Conservation (phyloP, 1,140 invertebrate species). For the Batillaria attramentaria region DNA sequence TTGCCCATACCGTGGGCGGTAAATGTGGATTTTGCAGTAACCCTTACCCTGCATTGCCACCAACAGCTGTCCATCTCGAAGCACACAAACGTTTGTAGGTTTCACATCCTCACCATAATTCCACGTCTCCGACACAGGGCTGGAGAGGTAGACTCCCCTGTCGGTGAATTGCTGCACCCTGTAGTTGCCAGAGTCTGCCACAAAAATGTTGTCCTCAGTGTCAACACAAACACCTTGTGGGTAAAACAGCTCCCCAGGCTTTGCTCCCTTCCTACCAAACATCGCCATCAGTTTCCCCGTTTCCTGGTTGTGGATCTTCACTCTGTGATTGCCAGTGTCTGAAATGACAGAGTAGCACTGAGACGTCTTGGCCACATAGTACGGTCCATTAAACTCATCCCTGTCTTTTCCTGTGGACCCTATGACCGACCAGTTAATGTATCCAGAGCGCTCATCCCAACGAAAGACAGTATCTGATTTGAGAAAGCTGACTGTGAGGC, state of each 20-base stretch:
- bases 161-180: neutral
- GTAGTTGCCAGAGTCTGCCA: slow-evolving; percentile 22
- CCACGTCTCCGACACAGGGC: slow-evolving; percentile 24
- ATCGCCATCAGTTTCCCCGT: neutral
- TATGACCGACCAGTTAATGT: slow-evolving; percentile 6
- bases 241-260: neutral
- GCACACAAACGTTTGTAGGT: slow-evolving; percentile 12
- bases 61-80: slow-evolving; percentile 12
- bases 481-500: slow-evolving; percentile 6
- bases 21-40: slow-evolving; percentile 28
- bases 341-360: slow-evolving; percentile 12
- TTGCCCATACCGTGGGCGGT: neutral
- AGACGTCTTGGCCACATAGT: slow-evolving; percentile 26
- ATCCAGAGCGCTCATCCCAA: slow-evolving; percentile 15
- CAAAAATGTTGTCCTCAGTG: slow-evolving; percentile 20
- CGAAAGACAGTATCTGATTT: slow-evolving; percentile 11
- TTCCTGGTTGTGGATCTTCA: slow-evolving; percentile 17
- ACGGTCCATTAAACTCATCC: slow-evolving; percentile 13
- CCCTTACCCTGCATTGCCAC: slow-evolving; percentile 23
- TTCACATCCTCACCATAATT: slow-evolving; percentile 21
- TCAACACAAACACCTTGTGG: slow-evolving; percentile 24
- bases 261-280: neutral
- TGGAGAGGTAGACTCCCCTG: neutral
- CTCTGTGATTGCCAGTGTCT: slow-evolving; percentile 15
- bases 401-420: neutral